phyloP scores from a whole-genome alignment of 2,797 vertebrate species.

The Allobates femoralis region DNA sequence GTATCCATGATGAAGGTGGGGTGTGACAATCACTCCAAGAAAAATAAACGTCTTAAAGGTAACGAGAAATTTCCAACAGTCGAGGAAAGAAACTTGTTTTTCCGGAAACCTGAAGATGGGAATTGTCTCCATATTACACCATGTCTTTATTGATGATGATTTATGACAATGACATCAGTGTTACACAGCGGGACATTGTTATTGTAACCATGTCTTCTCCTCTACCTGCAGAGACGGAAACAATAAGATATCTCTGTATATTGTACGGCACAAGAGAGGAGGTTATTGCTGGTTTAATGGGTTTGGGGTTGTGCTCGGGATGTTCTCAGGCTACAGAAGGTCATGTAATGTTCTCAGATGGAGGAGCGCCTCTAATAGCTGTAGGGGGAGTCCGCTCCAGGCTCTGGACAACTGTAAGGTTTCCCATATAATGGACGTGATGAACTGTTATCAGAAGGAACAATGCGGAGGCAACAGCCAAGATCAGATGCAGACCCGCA shows the following conservation, averaged over 20 bases:
- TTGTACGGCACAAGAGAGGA: background rate
- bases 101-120: slow-evolving; percentile 31
- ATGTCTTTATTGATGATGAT: background rate
- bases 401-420: background rate
- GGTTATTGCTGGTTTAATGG: background rate
- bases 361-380: background rate
- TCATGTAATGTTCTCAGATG: background rate
- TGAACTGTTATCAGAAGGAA: background rate
- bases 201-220: background rate
- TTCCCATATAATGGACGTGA: background rate
- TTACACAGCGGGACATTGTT: background rate
- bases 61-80: background rate
- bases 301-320: too few relatives aligned
- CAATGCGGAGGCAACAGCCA: too few relatives aligned
- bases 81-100: slow-evolving; percentile 41
- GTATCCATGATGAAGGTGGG: background rate
- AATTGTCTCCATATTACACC: background rate
- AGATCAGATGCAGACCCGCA: background rate
- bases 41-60: background rate
- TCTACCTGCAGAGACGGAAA: background rate
- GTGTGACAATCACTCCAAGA: background rate
- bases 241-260: background rate
- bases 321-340: background rate
- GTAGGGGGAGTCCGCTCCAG: background rate
- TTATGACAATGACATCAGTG: slow-evolving; percentile 34